Evolutionary conservation across 2,797 vertebrate species (phyloP), one percentile per base, ranked within the genome.

Genomic region (Epinephelus malabaricus): DNA sequence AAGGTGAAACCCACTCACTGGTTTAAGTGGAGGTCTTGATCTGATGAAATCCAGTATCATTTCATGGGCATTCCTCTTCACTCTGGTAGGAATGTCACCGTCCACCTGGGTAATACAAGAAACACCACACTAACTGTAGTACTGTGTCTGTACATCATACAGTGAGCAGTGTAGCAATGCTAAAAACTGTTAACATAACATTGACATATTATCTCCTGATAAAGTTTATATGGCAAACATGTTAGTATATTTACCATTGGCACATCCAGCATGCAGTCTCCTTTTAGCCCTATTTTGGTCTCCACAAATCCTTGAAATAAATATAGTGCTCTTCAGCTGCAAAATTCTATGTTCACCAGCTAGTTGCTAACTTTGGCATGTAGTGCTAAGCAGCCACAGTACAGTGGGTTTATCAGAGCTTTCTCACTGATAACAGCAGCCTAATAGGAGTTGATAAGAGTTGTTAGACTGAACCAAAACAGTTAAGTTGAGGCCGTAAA

Each of bases 11-110:
- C 18, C 55, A 77, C 91, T 96, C 81, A 98, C 98, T 82, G 98
- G 98, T 93, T 97, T 99, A 38, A 99, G 95, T 0, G 98, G 98
- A 1, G 98, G 98, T 73, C 98, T 95, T 0, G 98, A 99, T 74
- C 98, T 95, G 86, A 99, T 99, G 89, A 99, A 99, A 65, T 99
- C 98, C 6, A 99, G 92, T 19, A 99, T 99, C 61, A 98, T 86
- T 49, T 99, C 98, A 0, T 99, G 97, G 12, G 98, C 98, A 0
- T 97, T 96, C 76, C 96, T 98, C 93, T 98, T 98, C 73, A 99
- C 97, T 69, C 94, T 91, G 0, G 96, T 96, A 0, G 97, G 97
- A 71, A 99, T 97, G 82, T 97, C 96, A 13, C 97, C 97, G 0
- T 97, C 96, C 63, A 99, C 97, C 98, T 99, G 90, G 8, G 53